Percentiles rank a stretch among this genome's conserved stretches.
These are phyloP conservation scores for Myocastor coypus DNA, from an alignment of 2,113 vertebrate species.

Conservation along the genomic window DNA sequence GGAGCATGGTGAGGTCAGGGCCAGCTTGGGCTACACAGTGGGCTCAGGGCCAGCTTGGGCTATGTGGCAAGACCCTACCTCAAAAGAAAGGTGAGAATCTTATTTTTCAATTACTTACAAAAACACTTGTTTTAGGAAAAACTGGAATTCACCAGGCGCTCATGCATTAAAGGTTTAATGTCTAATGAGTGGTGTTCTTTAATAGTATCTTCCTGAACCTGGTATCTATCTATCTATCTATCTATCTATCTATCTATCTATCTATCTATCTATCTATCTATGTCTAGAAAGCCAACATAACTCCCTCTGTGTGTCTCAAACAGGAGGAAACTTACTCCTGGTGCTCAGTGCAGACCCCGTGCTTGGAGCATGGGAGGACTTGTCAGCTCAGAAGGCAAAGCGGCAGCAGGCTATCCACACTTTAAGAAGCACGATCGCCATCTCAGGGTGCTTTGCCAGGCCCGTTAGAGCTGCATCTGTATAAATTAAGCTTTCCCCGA, in stretches of 20 bases:
- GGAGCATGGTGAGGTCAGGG: background rate
- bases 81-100: background rate
- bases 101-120: background rate
- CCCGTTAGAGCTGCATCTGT: background rate
- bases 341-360: background rate
- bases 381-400: background rate
- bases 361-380: background rate
- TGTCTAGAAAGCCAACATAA: background rate
- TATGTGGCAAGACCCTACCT: background rate
- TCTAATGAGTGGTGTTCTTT: background rate
- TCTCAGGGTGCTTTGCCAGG: background rate
- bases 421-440: background rate
- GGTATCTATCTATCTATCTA: background rate
- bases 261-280: too few relatives aligned
- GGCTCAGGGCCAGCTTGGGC: background rate
- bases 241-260: too few relatives aligned
- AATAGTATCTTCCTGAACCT: background rate
- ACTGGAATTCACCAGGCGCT: background rate
- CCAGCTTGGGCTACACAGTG: background rate
- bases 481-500: background rate
- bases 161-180: slow-evolving; percentile 34
- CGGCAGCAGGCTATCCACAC: background rate
- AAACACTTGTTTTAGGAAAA: background rate
- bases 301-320: background rate
- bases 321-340: background rate